phyloP scores from a whole-genome alignment of 2,888 invertebrate genomes.

The Criorhina ranunculi region DNA sequence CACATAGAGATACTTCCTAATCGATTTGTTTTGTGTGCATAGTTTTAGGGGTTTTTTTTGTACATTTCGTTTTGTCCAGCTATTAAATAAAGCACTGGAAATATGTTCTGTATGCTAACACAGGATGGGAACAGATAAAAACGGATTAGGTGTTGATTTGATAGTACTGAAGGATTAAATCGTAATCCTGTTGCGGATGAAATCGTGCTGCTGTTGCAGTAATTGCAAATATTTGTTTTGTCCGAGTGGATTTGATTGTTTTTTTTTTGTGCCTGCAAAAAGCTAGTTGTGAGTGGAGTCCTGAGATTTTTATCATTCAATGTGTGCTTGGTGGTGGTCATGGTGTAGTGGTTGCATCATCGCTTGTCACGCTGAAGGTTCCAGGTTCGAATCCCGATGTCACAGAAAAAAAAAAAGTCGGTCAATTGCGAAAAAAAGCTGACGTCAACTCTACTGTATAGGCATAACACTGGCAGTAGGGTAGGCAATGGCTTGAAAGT shows the following conservation, averaged over 20 bases:
- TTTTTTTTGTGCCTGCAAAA: not conserved
- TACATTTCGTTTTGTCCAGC: constrained; percentile 44
- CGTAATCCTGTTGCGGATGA: constrained; percentile 64
- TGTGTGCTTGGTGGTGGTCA: no score
- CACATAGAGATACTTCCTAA: constrained; percentile 18
- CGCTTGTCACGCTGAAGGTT: no score
- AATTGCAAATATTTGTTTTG: constrained; percentile 57
- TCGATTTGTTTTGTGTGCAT: constrained; percentile 45
- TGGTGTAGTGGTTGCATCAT: no score
- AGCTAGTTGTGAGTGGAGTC: not conserved
- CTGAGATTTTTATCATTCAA: not conserved
- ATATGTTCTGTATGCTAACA: constrained; percentile 34
- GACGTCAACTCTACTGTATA: no score
- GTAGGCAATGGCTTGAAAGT: no score
- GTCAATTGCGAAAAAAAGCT: no score
- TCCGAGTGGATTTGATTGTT: constrained; percentile 34
- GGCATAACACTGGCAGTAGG: no score
- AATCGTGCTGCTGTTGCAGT: constrained; percentile 28
- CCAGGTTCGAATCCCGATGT: no score
- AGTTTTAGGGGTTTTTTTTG: constrained; percentile 23
- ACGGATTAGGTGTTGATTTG: constrained; percentile 76
- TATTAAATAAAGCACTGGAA: constrained; percentile 69
- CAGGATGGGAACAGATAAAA: constrained; percentile 57
- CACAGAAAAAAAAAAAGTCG: no score
- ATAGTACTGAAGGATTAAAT: constrained; percentile 68